A percentile compares a stretch with the other conserved stretches of the same genome.
These are phyloP conservation scores for Eupeodes corollae DNA, from an alignment of 1,140 invertebrate species.

Conservation along the genomic window DNA sequence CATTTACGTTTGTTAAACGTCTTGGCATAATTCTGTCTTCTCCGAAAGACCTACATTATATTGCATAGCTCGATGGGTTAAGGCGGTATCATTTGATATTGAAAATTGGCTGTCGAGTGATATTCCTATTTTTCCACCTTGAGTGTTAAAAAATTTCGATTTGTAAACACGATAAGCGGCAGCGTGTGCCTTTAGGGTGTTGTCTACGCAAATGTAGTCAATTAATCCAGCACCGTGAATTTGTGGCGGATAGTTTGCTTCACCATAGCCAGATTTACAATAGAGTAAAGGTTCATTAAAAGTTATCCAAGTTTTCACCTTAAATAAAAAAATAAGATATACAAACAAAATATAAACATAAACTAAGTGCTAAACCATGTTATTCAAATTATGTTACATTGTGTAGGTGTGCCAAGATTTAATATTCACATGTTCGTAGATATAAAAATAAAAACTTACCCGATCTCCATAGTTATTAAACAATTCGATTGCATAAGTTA, in stretches of 20 bases:
- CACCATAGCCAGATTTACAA: conserved; percentile 37
- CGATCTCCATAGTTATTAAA: conserved; percentile 40
- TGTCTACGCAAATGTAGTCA: conserved; percentile 42
- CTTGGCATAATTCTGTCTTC: background rate
- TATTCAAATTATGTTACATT: too few relatives aligned
- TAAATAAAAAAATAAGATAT: too few relatives aligned
- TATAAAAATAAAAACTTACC: too few relatives aligned
- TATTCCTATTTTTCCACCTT: conserved; percentile 41
- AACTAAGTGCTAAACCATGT: too few relatives aligned
- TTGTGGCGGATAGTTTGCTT: conserved; percentile 29
- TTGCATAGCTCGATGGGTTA: conserved; percentile 41
- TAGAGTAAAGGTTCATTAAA: conserved; percentile 38
- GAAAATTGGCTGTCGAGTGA: conserved; percentile 42
- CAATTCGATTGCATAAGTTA: conserved; percentile 41
- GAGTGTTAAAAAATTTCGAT: conserved; percentile 24
- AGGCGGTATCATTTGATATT: conserved; percentile 27
- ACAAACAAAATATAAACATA: too few relatives aligned
- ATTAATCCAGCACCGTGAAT: conserved; percentile 34
- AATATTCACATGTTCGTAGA: too few relatives aligned
- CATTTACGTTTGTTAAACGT: too few relatives aligned
- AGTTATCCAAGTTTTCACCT: conserved; percentile 30
- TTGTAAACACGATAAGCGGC: conserved; percentile 39
- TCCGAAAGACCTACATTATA: conserved; percentile 38
- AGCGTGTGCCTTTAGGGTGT: conserved; percentile 44
- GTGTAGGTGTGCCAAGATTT: too few relatives aligned